Evolutionary conservation across 2,113 vertebrate species (phyloP), one percentile per base, ranked within the genome.

Genomic region (Pollachius pollachius): DNA sequence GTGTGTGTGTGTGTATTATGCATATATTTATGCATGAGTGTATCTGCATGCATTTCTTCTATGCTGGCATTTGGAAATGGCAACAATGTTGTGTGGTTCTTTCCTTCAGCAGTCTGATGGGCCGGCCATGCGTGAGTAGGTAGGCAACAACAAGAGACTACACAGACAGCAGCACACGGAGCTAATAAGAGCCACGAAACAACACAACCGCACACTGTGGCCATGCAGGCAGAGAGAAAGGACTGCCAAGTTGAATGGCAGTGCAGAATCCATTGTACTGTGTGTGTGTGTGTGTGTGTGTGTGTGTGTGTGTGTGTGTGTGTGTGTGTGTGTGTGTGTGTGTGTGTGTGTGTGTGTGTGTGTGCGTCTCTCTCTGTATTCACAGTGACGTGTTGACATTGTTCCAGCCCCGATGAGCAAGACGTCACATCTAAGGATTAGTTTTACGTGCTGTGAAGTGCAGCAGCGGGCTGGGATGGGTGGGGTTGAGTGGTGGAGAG

Each of bases 41-140:
- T 64, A 17, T 13, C 4, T 48, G 30, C 16, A 27, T 64, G 62
- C 25, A 2, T 79, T 86, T 89, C 90, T 86, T 88, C 89, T 84
- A 70, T 67, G 74, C 70, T 5, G 52, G 74, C 68, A 78, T 88
- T 88, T 85, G 84, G 86, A 90, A 82, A 74, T 19, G 21, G 78
- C 73, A 77, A 90, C 87, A 89, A 84, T 85, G 81, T 76, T 89
- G 83, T 80, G 71, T 52, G 56, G 81, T 64, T 77, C 17, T 37
- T 27, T n/a, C 52, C 74, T 25, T 34, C 23, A 21, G 25, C 52
- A 66, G 64, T 59, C 77, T 78, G 71, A 41, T 8, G 11, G 81
- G 77, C 73, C 78, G 80, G 77, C 69, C 27, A 30, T 64, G 77
- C 69, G 64, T 70, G 65, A 83, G 67, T 63, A 68, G 70, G 37